Evolutionary conservation across 2,888 invertebrate species (phyloP), one percentile per base, ranked within the genome.

Genomic region (Eupithecia insigniata): DNA sequence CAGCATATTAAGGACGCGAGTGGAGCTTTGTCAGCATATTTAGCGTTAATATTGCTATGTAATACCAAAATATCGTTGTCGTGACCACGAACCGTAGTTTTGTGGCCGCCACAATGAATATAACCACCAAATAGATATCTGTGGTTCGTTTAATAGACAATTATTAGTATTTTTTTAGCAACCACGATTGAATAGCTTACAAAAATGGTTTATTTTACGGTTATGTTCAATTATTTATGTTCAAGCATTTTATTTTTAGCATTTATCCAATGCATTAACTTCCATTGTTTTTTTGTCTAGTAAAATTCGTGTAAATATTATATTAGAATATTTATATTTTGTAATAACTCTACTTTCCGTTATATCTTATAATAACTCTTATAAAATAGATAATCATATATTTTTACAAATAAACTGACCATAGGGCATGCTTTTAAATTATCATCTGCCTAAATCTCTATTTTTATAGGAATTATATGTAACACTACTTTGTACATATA

Each of bases 231-330:
- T n/a, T n/a, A 12, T 51, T 22, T 51, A 26, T 55, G 26, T 51
- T 22, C 4, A 55, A 55, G 26, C 55, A 55, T 55, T 55, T 55
- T 55, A 26, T 55, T 55, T 12, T 26, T 14, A 26, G 55, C 55
- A 55, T 55, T 55, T 55, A 55, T 55, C 26, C 55, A 26, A 55
- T 55, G 55, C 55, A 55, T 55, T 55, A 26, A 26, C 14, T 22
- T 22, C 46, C n/a, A n/a, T 43, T 18, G 22, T 22, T 22, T 46
- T 8, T 51, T 51, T n/a, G 46, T 22, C n/a, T n/a, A n/a, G n/a
- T 26, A 55, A 14, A 1, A 55, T 26, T 55, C 12, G 5, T 55
- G 12, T 55, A 26, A 55, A 55, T 55, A 55, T 14, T 12, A 55
- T 4, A 51, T 51, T 22, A 51, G 46, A 46, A 3, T 26, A 51